These are phyloP conservation scores for Centruroides vittatus DNA, from an alignment of 1,140 invertebrate species.

Conservation along the genomic window DNA sequence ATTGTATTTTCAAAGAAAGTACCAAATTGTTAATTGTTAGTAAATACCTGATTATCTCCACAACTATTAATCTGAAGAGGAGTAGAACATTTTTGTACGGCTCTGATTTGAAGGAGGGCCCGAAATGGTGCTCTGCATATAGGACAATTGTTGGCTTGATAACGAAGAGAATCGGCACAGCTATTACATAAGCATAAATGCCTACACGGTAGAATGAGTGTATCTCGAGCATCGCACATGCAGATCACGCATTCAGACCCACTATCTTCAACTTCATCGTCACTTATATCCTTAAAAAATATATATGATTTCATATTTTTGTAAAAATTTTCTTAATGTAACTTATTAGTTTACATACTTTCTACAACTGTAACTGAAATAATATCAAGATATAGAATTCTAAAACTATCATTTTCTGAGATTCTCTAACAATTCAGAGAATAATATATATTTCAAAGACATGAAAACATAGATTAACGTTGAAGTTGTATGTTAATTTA, in stretches of 20 bases:
- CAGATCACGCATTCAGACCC: constrained; percentile 98
- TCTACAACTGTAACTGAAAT: no score
- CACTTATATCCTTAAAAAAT: constrained; percentile 38
- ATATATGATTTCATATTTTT: no score
- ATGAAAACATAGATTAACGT: no score
- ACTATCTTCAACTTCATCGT: constrained; percentile 88
- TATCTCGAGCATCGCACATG: constrained; percentile 95
- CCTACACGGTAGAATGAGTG: constrained; percentile 91
- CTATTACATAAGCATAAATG: constrained; percentile 95
- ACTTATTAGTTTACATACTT: no score
- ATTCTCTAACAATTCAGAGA: no score
- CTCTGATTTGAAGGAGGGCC: constrained; percentile 87
- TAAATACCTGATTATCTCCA: constrained; percentile 6
- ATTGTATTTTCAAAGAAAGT: no score
- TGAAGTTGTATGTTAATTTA: no score
- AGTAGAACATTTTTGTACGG: constrained; percentile 54
- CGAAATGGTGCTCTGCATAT: constrained; percentile 95
- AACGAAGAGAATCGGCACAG: constrained; percentile 90
- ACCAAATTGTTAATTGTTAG: background rate
- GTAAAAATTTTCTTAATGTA: no score
- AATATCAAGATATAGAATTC: no score
- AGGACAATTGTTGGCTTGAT: constrained; percentile 94
- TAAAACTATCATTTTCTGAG: no score
- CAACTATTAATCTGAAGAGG: constrained; percentile 2
- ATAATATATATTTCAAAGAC: no score